Evolutionary conservation across 2,113 vertebrate species (phyloP).

Genomic region (Lasiurus cinereus): DNA sequence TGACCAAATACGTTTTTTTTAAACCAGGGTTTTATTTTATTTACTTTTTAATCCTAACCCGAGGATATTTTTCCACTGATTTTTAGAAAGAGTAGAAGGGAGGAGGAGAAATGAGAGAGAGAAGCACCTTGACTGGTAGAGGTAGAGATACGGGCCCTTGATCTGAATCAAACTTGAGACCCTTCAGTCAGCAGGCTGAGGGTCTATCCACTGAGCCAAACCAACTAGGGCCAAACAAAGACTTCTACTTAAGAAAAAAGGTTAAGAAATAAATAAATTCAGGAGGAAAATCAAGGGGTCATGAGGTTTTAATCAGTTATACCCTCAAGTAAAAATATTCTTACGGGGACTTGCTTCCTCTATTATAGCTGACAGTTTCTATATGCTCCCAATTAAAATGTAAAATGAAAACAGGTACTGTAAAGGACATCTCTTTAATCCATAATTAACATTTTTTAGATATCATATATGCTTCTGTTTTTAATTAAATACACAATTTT

Average conservation of each 20-base stretch:
- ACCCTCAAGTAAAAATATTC: constrained; percentile 11
- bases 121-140: too few relatives aligned
- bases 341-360: neutral
- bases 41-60: too few relatives aligned
- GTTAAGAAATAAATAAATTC: neutral
- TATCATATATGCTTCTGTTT: neutral
- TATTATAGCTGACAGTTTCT: neutral
- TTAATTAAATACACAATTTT: constrained; percentile 17
- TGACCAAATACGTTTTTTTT: neutral
- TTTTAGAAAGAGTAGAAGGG: too few relatives aligned
- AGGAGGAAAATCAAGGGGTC: neutral
- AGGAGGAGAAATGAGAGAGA: too few relatives aligned
- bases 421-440: neutral
- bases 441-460: constrained; percentile 9
- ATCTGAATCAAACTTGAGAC: too few relatives aligned
- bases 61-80: too few relatives aligned
- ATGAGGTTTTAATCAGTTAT: constrained; percentile 15
- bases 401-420: neutral
- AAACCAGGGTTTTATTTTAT: too few relatives aligned
- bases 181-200: too few relatives aligned
- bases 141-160: too few relatives aligned
- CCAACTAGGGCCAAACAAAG: neutral
- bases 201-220: too few relatives aligned
- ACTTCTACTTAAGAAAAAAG: constrained; percentile 43
- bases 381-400: neutral